Conservation (phyloP, 2,888 invertebrate genomes). For the Mayetiola destructor region DNA sequence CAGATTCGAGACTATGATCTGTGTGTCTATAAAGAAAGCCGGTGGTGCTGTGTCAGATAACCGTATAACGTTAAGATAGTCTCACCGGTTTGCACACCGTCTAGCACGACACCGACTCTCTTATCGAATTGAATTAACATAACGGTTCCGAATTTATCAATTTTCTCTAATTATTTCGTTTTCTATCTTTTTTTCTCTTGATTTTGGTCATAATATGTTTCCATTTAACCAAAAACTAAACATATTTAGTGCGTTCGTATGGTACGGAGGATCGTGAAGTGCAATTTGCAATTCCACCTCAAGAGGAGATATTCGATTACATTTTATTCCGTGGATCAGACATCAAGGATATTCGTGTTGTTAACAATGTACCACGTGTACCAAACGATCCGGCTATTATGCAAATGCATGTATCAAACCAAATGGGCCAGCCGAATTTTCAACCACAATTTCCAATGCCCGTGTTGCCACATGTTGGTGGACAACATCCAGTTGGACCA, state of each 20-base stretch:
- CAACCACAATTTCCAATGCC: slow-evolving; percentile 58
- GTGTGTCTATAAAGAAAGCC: too few species aligned
- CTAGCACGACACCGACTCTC: too few species aligned
- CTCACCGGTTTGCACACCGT: too few species aligned
- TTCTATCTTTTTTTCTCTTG: not conserved
- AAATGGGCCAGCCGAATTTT: slow-evolving; percentile 45
- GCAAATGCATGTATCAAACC: slow-evolving; percentile 59
- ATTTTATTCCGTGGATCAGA: slow-evolving; percentile 96
- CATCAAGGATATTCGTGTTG: slow-evolving; percentile 96
- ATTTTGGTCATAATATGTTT: not conserved
- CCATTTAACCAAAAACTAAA: not conserved
- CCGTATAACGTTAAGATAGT: too few species aligned
- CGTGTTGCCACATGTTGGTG: slow-evolving; percentile 46
- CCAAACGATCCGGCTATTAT: slow-evolving; percentile 98
- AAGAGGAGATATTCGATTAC: slow-evolving; percentile 97
- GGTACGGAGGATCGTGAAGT: slow-evolving; percentile 97
- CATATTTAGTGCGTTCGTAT: slow-evolving; percentile 79
- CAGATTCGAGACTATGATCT: too few species aligned
- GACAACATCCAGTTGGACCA: slow-evolving; percentile 38
- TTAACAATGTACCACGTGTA: slow-evolving; percentile 70
- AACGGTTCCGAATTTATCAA: slow-evolving; percentile 1
- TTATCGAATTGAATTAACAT: too few species aligned
- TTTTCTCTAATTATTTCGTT: slow-evolving; percentile 14
- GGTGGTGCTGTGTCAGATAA: too few species aligned
- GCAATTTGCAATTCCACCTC: slow-evolving; percentile 86